Conservation (phyloP, 2,113 vertebrate genomes). For the Thinocorus orbignyianus region DNA sequence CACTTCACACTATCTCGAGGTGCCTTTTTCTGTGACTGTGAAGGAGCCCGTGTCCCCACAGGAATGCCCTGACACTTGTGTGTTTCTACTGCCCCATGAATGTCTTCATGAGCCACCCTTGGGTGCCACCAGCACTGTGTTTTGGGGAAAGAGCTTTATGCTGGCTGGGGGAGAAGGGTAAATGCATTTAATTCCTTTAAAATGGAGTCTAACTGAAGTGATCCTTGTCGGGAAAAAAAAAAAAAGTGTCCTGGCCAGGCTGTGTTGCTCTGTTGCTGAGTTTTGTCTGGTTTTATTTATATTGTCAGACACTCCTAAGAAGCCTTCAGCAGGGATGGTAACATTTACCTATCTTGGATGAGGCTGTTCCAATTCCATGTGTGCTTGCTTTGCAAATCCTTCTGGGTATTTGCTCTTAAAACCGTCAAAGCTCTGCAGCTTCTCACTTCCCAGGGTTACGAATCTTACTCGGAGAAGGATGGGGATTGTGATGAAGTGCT, state of each 20-base stretch:
- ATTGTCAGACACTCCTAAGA: not conserved
- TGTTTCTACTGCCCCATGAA: not conserved
- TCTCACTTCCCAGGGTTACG: slow-evolving; percentile 11
- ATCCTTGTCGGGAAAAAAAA: not conserved
- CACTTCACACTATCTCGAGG: not conserved
- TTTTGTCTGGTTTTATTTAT: not conserved
- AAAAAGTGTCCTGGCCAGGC: not conserved
- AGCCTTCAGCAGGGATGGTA: not conserved
- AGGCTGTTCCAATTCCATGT: not conserved
- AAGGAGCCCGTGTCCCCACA: not conserved
- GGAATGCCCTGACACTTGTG: not conserved
- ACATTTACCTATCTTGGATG: not conserved
- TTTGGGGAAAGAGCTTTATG: not conserved
- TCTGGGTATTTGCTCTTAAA: slow-evolving; percentile 42
- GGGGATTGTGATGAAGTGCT: not conserved
- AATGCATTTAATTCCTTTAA: not conserved
- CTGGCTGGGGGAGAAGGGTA: not conserved
- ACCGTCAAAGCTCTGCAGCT: slow-evolving; percentile 6
- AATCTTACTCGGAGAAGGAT: not conserved
- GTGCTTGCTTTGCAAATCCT: slow-evolving; percentile 28
- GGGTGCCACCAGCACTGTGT: not conserved
- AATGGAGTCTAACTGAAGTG: not conserved
- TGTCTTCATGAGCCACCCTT: not conserved
- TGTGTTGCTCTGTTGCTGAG: not conserved
- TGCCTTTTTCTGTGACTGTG: not conserved